phyloP scores from a whole-genome alignment of 2,113 vertebrate species.

The Ciconia boyciana region DNA sequence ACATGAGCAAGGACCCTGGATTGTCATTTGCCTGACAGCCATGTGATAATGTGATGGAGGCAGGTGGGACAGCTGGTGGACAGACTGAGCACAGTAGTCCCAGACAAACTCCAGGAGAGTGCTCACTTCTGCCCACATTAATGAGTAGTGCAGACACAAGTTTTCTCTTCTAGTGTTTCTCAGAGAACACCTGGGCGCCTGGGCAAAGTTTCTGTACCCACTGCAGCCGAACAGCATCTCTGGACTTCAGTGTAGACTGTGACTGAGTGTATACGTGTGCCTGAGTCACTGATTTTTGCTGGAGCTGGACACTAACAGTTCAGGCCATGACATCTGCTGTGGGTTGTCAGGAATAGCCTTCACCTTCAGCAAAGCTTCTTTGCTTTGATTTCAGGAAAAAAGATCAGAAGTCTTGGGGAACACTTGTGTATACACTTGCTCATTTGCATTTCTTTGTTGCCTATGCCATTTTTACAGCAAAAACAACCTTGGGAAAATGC shows the following conservation, averaged over 20 bases:
- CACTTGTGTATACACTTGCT: neutral
- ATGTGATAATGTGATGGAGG: neutral
- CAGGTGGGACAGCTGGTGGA: neutral
- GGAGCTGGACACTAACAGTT: neutral
- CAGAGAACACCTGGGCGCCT: neutral
- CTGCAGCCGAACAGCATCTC: neutral
- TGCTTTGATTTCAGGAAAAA: neutral
- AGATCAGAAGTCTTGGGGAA: neutral
- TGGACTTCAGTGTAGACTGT: neutral
- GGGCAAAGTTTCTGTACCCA: neutral
- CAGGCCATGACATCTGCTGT: neutral
- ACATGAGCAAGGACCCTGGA: neutral
- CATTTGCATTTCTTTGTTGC: neutral
- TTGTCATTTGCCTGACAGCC: neutral
- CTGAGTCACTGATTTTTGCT: neutral
- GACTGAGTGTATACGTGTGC: fast-evolving
- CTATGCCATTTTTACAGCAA: neutral
- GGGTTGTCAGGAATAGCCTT: neutral
- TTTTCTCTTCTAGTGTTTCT: neutral
- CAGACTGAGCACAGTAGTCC: neutral
- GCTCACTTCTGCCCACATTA: neutral
- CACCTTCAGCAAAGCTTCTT: neutral
- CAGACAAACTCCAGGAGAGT: neutral
- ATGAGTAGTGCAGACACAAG: neutral
- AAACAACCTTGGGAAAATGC: neutral